Evolutionary conservation across 2,888 invertebrate genomes (phyloP).

Genomic region (Cancer borealis): DNA sequence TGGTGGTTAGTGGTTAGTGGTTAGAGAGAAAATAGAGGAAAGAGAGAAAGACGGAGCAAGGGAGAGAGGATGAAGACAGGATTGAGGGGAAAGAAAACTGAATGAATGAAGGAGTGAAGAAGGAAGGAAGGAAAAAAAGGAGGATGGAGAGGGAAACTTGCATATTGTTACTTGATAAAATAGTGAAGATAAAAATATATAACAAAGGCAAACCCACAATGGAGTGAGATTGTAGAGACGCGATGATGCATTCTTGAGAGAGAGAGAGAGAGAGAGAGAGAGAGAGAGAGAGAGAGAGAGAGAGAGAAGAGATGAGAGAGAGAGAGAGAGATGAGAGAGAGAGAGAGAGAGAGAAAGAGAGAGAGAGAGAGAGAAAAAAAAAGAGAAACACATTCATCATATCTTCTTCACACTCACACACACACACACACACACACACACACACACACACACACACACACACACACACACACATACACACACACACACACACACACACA

Average conservation of each 20-base stretch:
- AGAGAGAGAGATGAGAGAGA: neutral
- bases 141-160: no score
- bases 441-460: neutral
- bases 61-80: no score
- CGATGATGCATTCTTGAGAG: neutral
- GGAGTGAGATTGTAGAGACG: neutral
- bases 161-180: no score
- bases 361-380: neutral
- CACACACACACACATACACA: neutral
- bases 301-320: neutral
- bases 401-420: neutral
- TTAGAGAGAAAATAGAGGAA: no score
- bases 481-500: neutral
- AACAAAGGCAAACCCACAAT: no score
- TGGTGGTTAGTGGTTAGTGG: no score
- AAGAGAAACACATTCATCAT: neutral
- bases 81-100: no score
- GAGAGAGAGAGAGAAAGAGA: conserved; percentile 20
- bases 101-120: no score
- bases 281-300: neutral
- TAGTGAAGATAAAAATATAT: neutral
- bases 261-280: neutral
- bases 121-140: no score
- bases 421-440: neutral
- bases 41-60: no score